Evolutionary conservation across 1,140 invertebrate genomes (phyloP).

Genomic region (Calliopsis andreniformis): DNA sequence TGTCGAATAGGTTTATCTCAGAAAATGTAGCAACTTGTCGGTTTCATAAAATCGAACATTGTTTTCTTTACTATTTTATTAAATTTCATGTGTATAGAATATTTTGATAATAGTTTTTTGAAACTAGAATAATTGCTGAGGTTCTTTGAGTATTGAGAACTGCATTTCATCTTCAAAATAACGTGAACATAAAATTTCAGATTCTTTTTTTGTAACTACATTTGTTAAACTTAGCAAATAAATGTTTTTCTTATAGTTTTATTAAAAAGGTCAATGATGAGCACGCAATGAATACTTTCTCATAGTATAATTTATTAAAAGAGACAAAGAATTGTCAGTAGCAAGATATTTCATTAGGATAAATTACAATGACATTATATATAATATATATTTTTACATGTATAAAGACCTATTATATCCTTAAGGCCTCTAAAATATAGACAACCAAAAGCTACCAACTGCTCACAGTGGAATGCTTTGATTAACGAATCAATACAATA

Average conservation of each 20-base stretch:
- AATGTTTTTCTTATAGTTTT: neutral
- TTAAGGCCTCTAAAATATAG: conserved; percentile 59
- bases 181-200: too few species aligned
- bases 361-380: conserved; percentile 53
- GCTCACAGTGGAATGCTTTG: conserved; percentile 73
- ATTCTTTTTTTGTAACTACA: too few species aligned
- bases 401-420: conserved; percentile 41
- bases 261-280: conserved; percentile 9
- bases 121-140: too few species aligned
- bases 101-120: too few species aligned
- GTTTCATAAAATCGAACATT: too few species aligned
- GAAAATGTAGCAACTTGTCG: too few species aligned
- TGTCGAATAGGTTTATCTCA: too few species aligned
- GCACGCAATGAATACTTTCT: conserved; percentile 43
- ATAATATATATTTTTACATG: conserved; percentile 59
- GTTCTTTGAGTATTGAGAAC: too few species aligned
- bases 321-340: conserved; percentile 65
- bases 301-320: conserved; percentile 68
- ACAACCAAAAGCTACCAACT: conserved; percentile 66
- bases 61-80: too few species aligned
- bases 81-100: too few species aligned
- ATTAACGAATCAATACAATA: conserved; percentile 61
- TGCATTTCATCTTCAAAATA: too few species aligned
- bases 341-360: conserved; percentile 59
- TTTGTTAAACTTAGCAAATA: too few species aligned